Evolutionary conservation across 2,113 vertebrate species (phyloP), one percentile per base, ranked within the genome.

Genomic region (Gadus chalcogrammus): DNA sequence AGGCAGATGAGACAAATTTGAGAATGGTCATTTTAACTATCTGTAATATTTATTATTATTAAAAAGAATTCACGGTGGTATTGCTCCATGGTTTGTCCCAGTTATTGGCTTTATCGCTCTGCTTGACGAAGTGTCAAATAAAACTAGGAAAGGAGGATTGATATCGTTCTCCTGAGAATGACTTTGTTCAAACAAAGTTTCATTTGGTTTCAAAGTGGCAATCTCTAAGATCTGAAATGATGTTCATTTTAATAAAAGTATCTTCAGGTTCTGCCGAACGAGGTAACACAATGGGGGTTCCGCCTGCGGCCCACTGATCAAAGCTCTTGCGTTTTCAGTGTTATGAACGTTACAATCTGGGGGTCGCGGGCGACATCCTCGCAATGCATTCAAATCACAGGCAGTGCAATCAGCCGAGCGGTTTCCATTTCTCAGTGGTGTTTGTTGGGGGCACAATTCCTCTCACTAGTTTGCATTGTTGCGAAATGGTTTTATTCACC

Each of bases 21-120:
- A 73, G 35, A 28, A 70, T 73, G 73, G 55, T 84, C 16, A 75
- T 81, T 68, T 79, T 78, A 83, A 80, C 68, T 84, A 74, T 69
- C 83, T 85, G 85, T 87, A 82, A 76, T 74, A 76, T 79, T 85
- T 17, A 80, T 73, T 82, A 86, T 83, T 83, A 85, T 84, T 75
- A 78, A 88, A 86, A 88, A 88, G 84, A 84, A 83, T 87, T 80
- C 82, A 84, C 87, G 66, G 76, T 87, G 65, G 86, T 76, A 88
- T 81, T 81, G 73, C 76, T 79, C 70, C 2, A 70, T 82, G 81
- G 84, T 87, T 76, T 79, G 85, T 89, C 86, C 87, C 87, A 85
- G 84, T 87, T 89, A 64, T 83, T 83, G 85, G 78, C 87, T 88
- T 80, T 85, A 83, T 85, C 82, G 31, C 84, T 84, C 87, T 89